Conservation (phyloP, 1,140 invertebrate species). For the Aporrectodea caliginosa region DNA sequence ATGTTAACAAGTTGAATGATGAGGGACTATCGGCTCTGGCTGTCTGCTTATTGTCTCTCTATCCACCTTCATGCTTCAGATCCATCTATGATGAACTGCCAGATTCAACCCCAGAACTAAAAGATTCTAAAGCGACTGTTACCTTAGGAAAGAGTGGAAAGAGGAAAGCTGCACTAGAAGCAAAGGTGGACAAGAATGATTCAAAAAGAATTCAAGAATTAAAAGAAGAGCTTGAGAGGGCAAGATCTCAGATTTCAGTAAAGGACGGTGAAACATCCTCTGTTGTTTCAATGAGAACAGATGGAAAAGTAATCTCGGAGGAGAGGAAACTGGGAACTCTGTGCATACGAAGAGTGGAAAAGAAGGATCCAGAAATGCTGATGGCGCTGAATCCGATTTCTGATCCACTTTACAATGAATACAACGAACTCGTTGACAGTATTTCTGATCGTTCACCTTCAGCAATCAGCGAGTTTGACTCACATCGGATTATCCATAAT, state of each 20-base stretch:
- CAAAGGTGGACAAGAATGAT: neutral
- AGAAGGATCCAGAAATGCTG: neutral
- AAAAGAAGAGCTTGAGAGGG: neutral
- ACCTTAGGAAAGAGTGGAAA: neutral
- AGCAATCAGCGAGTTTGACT: constrained; percentile 7
- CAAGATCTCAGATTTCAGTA: neutral
- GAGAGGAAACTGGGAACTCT: constrained; percentile 20
- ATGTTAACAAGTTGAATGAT: constrained; percentile 54
- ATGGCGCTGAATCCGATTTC: neutral
- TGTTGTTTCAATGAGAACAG: neutral
- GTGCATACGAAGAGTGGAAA: neutral
- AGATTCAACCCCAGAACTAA: neutral
- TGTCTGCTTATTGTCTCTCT: constrained; percentile 50
- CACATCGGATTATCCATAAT: constrained; percentile 38
- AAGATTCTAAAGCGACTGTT: neutral
- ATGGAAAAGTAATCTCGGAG: neutral
- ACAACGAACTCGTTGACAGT: neutral
- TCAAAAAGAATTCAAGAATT: neutral
- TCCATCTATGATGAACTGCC: neutral
- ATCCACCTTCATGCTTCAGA: constrained; percentile 37
- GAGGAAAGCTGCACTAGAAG: neutral
- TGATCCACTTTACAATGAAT: neutral
- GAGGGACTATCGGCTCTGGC: constrained; percentile 52
- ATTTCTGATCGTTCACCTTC: neutral
- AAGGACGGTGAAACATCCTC: neutral